A percentile compares a stretch with the other conserved stretches of the same genome.
phyloP scores from a whole-genome alignment of 2,113 vertebrate genomes.

The Dendrocopos noguchii region DNA sequence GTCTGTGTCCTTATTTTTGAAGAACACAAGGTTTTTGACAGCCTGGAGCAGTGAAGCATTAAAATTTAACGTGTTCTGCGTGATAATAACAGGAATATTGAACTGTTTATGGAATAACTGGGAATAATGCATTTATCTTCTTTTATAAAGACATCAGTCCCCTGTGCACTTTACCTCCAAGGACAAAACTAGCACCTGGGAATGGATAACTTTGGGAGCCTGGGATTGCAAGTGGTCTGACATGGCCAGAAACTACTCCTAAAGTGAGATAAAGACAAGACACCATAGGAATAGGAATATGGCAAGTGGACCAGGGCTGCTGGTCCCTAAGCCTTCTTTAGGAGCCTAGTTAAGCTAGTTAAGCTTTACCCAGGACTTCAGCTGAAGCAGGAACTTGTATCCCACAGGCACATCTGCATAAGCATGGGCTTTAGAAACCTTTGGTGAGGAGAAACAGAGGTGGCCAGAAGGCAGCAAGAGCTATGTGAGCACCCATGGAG shows the following conservation, averaged over 20 bases:
- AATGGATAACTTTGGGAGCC: background rate
- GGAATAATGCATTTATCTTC: background rate
- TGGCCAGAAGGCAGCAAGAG: background rate
- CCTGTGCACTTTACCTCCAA: background rate
- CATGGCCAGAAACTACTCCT: fast-evolving
- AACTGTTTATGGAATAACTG: background rate
- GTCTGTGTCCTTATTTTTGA: background rate
- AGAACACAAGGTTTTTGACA: background rate
- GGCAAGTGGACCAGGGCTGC: background rate
- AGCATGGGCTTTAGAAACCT: background rate
- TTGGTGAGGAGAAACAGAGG: background rate
- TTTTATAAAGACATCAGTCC: background rate
- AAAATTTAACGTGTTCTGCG: background rate
- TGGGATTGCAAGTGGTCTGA: background rate
- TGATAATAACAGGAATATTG: background rate
- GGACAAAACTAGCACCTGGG: background rate
- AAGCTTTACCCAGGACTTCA: background rate
- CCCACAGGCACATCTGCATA: background rate
- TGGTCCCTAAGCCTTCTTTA: background rate
- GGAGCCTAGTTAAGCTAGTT: background rate
- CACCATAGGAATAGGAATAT: background rate
- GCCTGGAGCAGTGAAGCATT: background rate
- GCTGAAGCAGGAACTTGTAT: background rate
- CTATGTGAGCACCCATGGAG: background rate
- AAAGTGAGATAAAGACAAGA: background rate